A percentile compares a stretch with the other conserved stretches of the same genome.
phyloP scores from a whole-genome alignment of 1,140 invertebrate genomes.

The Phymorhynchus buccinoides region DNA sequence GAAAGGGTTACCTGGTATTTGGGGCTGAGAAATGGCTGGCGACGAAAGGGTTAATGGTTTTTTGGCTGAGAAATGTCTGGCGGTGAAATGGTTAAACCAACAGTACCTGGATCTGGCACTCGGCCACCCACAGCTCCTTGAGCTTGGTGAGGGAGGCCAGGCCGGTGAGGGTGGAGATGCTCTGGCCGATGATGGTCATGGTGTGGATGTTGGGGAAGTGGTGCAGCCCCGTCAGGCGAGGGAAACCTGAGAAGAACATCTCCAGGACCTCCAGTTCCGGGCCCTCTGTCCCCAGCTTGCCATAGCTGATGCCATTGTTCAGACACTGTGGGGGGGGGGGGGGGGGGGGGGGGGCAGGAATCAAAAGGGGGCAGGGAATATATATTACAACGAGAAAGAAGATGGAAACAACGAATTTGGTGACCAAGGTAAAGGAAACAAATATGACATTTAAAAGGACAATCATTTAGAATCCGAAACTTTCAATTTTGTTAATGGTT shows the following conservation, averaged over 20 bases:
- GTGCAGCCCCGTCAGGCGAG: slow-evolving; percentile 61
- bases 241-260: slow-evolving; percentile 71
- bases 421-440: too few relatives aligned
- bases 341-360: neutral
- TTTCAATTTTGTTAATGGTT: neutral
- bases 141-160: slow-evolving; percentile 57
- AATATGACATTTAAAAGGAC: too few relatives aligned
- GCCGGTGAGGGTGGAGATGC: slow-evolving; percentile 59
- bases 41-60: too few relatives aligned
- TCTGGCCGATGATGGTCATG: slow-evolving; percentile 66
- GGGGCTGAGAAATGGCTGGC: too few relatives aligned
- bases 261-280: slow-evolving; percentile 57
- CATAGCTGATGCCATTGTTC: slow-evolving; percentile 67
- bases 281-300: slow-evolving; percentile 56
- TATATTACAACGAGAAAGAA: too few relatives aligned
- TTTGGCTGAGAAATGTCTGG: too few relatives aligned
- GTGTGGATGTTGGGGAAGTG: slow-evolving; percentile 67
- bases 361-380: neutral
- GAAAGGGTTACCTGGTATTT: too few relatives aligned
- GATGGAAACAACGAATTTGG: too few relatives aligned
- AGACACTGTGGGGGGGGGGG: slow-evolving; percentile 56
- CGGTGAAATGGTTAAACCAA: too few relatives aligned
- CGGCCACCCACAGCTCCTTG: slow-evolving; percentile 69
- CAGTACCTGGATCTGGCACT: slow-evolving; percentile 70
- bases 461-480: neutral